Evolutionary conservation across 2,797 vertebrate genomes (phyloP).

Genomic region (Molossus molossus): DNA sequence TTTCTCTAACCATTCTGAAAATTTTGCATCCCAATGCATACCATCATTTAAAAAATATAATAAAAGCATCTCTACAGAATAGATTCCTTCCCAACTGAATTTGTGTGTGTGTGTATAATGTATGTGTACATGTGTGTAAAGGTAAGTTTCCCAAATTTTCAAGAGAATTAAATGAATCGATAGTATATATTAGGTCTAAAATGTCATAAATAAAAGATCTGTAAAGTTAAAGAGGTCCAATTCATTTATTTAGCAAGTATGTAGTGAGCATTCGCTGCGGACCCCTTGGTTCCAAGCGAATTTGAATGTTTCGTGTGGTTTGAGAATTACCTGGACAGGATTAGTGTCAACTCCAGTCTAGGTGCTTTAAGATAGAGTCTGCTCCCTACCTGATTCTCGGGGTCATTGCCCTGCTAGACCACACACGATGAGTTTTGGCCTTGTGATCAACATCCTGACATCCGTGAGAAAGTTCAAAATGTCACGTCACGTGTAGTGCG

Average conservation of each 20-base stretch:
- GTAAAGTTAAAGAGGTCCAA: not conserved
- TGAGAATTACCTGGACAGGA: not conserved
- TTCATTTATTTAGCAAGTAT: slow-evolving; percentile 6
- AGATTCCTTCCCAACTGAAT: not conserved
- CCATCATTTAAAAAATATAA: slow-evolving; percentile 8
- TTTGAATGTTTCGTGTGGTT: not conserved
- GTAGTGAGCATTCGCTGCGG: not conserved
- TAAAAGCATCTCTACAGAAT: slow-evolving; percentile 53
- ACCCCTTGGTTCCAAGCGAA: not conserved
- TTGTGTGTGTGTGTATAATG: not conserved
- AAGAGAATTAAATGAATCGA: slow-evolving; percentile 23
- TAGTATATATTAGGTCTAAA: not conserved
- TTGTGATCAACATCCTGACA: not conserved
- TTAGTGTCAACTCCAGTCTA: not conserved
- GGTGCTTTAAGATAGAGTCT: not conserved
- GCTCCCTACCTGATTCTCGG: not conserved
- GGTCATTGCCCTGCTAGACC: not conserved
- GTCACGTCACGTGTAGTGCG: not conserved
- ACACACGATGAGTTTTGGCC: not conserved
- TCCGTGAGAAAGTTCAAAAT: slow-evolving; percentile 39
- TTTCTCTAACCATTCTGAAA: slow-evolving; percentile 26
- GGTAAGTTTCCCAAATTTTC: slow-evolving; percentile 43
- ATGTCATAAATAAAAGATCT: not conserved
- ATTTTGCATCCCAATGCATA: slow-evolving; percentile 3
- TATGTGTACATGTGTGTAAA: not conserved